A percentile compares a stretch with the other conserved stretches of the same genome.
These are phyloP conservation scores for Mormyrops attenuatus DNA, from an alignment of 2,797 vertebrate genomes.

Conservation along the genomic window DNA sequence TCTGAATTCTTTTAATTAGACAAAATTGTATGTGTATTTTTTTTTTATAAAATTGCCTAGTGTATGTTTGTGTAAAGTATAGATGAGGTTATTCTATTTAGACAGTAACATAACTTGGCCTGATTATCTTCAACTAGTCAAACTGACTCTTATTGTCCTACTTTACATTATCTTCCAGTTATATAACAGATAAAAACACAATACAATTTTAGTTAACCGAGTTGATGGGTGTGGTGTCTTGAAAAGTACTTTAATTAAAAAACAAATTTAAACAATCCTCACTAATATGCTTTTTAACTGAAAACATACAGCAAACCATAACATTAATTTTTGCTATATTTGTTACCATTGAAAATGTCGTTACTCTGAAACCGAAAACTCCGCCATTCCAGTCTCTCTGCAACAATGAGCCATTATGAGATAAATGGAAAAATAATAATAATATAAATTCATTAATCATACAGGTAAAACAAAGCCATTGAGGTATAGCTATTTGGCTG, in stretches of 20 bases:
- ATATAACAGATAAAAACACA: neutral
- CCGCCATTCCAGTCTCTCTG: neutral
- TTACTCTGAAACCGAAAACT: neutral
- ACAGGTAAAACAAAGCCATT: neutral
- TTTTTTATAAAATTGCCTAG: neutral
- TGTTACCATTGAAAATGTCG: neutral
- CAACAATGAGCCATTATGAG: neutral
- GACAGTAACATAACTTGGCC: neutral
- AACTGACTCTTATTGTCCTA: neutral
- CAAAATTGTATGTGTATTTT: neutral
- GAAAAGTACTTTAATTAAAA: neutral
- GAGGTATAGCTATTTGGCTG: neutral
- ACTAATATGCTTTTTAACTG: neutral
- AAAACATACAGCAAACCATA: neutral
- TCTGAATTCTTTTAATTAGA: neutral
- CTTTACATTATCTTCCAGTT: neutral
- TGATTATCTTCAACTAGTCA: neutral
- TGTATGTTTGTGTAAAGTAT: neutral
- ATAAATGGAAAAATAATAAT: neutral
- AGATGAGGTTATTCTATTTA: neutral
- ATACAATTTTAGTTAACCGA: neutral
- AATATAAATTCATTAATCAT: neutral
- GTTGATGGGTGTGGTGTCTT: neutral
- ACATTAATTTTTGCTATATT: neutral
- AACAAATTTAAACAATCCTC: neutral